Base-by-base conservation (phyloP, 1,140 invertebrate genomes). In the Drosophila orosa region DNA sequence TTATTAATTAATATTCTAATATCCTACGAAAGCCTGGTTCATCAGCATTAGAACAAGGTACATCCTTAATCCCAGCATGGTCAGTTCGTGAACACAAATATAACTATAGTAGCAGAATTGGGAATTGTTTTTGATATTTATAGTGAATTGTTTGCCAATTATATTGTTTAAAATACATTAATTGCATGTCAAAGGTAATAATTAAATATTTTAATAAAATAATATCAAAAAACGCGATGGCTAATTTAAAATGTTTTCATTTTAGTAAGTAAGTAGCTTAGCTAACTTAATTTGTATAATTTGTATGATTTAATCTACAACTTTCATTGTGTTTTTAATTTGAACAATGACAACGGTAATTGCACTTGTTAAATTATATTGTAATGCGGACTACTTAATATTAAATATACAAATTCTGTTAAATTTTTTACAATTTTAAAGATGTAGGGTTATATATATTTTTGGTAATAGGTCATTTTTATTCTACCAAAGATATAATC, bases 311-410 rank as follows among this genome's bases (percentile, higher is more conserved):
- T n/a, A n/a, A n/a, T n/a, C n/a, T n/a, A n/a, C n/a, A n/a, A n/a
- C n/a, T n/a, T n/a, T n/a, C n/a, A n/a, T n/a, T n/a, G n/a, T n/a
- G n/a, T n/a, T n/a, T 24, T n/a, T 35, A 24, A 24, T 35, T 54
- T 35, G 50, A 35, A 24, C 29, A 13, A 33, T 33, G 25, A 17
- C 47, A 50, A 31, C 47, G 19, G 9, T 12, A 33, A 33, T 10
- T 5, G 48, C 29, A n/a, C 31, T 54, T 10, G 31, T 22, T 10
- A 24, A 54, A 31, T 50, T 10, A 4, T 17, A 25, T 12, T 50
- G 17, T 35, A 24, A 54, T 54, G 50, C 50, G 13, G 15, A n/a
- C 50, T 24, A 9, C 29, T 44, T 57, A 27, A 37, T 17, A 19
- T 35, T 15, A 19, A 37, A n/a, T n/a, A n/a, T n/a, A n/a, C n/a